Evolutionary conservation across 2,888 invertebrate genomes (phyloP), one percentile per base, ranked within the genome.

Genomic region (Venustoraphidia nigricollis): DNA sequence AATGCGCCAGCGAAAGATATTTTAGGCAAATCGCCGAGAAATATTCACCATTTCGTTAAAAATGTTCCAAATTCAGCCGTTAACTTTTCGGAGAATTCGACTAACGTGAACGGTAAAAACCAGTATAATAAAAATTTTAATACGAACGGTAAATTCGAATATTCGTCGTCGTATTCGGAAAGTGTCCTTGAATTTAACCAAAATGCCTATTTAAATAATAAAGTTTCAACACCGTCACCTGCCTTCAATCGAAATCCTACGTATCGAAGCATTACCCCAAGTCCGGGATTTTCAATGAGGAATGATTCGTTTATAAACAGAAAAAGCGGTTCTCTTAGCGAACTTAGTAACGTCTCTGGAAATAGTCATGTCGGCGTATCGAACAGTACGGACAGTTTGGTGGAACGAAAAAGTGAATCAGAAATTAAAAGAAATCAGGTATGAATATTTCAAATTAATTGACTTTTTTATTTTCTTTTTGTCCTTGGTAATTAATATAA

Each of bases 1-100:
- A 88, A 83, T 55, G 84, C 84, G 5, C 87, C 88, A 0, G 87
- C 88, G 0, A 85, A 81, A 64, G 86, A 86, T 55, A 87, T 88
- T 0, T 64, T 88, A 36, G 85, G 84, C 0, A 66, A 66, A 53
- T 66, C 68, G 2, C 65, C 65, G 1, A 76, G 77, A 9, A 76
- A 78, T 59, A 69, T 77, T 14, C 69, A 71, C 36, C 79, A 75
- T 54, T 79, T 78, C 56, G 75, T 79, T 45, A 77, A 75, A 52
- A 65, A 78, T 67, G 62, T 72, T 50, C 65, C 76, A 52, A 68
- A 74, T 63, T 69, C 67, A 52, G 70, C 65, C 10, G 57, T 66
- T 14, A 70, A 65, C 61, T 74, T 53, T 58, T 67, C 65, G n/a
- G 67, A 66, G 34, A 48, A 48, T 44, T 27, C 11, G 11, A 27